A percentile compares a stretch with the other conserved stretches of the same genome.
Conservation (phyloP, 1,140 invertebrate species). For the Acromyrmex heyeri region DNA sequence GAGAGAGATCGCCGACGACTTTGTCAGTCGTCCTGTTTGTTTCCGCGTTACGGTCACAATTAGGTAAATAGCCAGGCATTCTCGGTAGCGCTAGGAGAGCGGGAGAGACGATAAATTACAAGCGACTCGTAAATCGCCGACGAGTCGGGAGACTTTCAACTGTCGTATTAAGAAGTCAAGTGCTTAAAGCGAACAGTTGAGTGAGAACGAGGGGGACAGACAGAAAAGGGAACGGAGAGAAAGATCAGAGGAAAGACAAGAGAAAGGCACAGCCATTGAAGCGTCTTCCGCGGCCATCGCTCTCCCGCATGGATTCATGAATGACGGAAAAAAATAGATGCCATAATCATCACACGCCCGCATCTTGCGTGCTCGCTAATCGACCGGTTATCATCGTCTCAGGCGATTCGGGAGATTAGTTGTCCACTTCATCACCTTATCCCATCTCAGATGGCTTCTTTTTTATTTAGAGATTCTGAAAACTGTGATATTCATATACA, state of each 20-base stretch:
- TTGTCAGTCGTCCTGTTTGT: slow-evolving; percentile 27
- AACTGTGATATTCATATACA: not conserved
- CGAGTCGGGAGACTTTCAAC: slow-evolving; percentile 55
- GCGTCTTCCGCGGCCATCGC: slow-evolving; percentile 28
- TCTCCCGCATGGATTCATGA: slow-evolving; percentile 24
- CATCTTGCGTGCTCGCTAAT: slow-evolving; percentile 40
- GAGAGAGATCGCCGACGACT: not conserved
- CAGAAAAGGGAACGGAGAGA: not conserved
- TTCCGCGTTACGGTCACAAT: slow-evolving; percentile 58
- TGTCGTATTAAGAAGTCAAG: slow-evolving; percentile 59
- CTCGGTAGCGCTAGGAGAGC: slow-evolving; percentile 16
- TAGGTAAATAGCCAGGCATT: slow-evolving; percentile 51
- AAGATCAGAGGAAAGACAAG: slow-evolving; percentile 12
- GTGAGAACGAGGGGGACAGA: not conserved
- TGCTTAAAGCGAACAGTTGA: slow-evolving; percentile 33
- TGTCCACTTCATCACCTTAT: slow-evolving; percentile 10
- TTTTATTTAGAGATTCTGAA: slow-evolving; percentile 11
- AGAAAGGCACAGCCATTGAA: slow-evolving; percentile 28
- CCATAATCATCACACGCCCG: slow-evolving; percentile 14
- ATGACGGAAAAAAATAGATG: slow-evolving; percentile 24
- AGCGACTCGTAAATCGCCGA: slow-evolving; percentile 53
- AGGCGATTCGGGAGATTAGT: not conserved
- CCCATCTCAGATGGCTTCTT: not conserved
- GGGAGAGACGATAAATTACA: slow-evolving; percentile 57
- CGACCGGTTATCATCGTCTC: slow-evolving; percentile 31